These are phyloP conservation scores for Augochlorella aurata DNA, from an alignment of 2,888 invertebrate species.

Conservation along the genomic window DNA sequence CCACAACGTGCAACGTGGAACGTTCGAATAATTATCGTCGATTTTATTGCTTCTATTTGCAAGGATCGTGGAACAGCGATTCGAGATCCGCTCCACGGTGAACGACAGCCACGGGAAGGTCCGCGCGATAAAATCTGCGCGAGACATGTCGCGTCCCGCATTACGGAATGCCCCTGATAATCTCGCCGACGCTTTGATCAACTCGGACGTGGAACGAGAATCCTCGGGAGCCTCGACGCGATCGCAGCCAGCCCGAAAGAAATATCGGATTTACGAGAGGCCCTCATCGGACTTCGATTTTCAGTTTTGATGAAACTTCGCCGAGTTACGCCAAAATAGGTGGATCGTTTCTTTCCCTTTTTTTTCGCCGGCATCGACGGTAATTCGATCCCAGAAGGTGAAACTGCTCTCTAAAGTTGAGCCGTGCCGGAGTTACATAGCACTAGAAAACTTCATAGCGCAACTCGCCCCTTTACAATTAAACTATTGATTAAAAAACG, in stretches of 20 bases:
- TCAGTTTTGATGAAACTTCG: constrained; percentile 38
- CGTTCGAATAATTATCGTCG: no score
- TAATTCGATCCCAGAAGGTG: constrained; percentile 37
- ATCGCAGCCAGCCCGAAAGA: constrained; percentile 1
- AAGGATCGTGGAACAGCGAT: not conserved
- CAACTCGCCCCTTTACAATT: constrained; percentile 21
- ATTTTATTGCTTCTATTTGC: not conserved
- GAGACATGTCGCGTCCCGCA: not conserved
- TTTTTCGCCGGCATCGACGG: constrained; percentile 9
- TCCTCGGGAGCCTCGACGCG: constrained; percentile 7
- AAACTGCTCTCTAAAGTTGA: constrained; percentile 25
- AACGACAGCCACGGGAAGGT: no score
- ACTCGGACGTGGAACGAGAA: not conserved
- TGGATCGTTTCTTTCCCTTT: not conserved
- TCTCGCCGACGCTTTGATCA: constrained; percentile 2
- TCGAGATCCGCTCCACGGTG: no score
- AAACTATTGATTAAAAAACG: constrained; percentile 17
- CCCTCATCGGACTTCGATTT: constrained; percentile 31
- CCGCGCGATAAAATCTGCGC: not conserved
- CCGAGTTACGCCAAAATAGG: constrained; percentile 13
- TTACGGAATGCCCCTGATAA: not conserved
- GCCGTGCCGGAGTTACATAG: constrained; percentile 22
- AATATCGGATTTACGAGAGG: constrained; percentile 35
- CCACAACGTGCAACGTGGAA: no score
- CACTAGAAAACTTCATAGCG: constrained; percentile 15